Evolutionary conservation across 2,797 vertebrate genomes (phyloP).

Genomic region (Lacerta agilis): DNA sequence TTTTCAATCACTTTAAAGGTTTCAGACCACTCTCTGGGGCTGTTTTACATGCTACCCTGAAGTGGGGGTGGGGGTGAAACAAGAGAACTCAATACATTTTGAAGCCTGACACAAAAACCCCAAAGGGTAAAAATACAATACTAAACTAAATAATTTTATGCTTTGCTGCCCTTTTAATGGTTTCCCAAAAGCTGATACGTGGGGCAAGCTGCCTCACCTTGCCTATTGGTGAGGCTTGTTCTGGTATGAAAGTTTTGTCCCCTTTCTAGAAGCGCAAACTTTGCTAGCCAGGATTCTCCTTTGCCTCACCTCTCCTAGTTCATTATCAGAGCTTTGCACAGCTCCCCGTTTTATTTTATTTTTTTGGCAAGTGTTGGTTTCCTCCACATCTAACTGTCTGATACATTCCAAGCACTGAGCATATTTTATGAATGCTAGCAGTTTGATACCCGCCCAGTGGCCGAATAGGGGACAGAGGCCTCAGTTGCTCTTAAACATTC

Average conservation of each 20-base stretch:
- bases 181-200: not conserved
- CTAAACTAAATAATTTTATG: not conserved
- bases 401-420: not conserved
- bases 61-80: not conserved
- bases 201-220: not conserved
- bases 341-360: too few relatives aligned
- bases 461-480: not conserved
- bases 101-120: not conserved
- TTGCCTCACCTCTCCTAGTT: not conserved
- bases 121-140: not conserved
- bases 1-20: conserved; percentile 34
- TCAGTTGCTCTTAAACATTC: not conserved
- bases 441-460: not conserved
- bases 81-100: not conserved
- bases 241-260: not conserved
- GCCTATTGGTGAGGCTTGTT: not conserved
- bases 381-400: not conserved
- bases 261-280: not conserved
- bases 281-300: too few relatives aligned
- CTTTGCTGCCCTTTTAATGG: not conserved
- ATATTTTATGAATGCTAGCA: too few relatives aligned
- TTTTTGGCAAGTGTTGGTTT: not conserved
- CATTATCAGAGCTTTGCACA: not conserved
- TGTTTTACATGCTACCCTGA: not conserved
- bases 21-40: conserved; percentile 49